These are phyloP conservation scores for Falco columbarius DNA, from an alignment of 2,797 vertebrate species.

Conservation along the genomic window DNA sequence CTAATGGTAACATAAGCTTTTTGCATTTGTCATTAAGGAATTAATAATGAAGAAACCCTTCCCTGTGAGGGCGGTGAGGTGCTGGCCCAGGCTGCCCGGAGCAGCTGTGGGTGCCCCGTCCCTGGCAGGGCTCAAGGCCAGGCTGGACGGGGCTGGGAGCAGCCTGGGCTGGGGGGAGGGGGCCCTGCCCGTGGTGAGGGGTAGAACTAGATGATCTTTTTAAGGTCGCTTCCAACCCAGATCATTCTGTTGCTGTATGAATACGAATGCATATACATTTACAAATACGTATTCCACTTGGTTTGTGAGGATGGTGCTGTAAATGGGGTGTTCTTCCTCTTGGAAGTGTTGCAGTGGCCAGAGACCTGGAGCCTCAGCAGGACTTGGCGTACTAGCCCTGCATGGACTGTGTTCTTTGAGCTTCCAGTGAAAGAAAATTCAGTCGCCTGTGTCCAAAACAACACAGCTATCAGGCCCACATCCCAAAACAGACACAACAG, in stretches of 20 bases:
- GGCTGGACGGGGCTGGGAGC: too few species aligned
- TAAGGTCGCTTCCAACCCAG: too few species aligned
- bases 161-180: too few species aligned
- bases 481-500: neutral
- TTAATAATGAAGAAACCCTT: too few species aligned
- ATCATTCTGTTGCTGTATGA: too few species aligned
- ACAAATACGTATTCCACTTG: neutral
- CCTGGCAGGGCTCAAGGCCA: too few species aligned
- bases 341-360: neutral
- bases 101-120: too few species aligned
- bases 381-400: neutral
- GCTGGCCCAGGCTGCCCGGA: too few species aligned
- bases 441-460: neutral
- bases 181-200: too few species aligned
- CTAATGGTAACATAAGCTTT: neutral
- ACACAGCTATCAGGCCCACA: too few species aligned
- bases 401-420: rapidly evolving
- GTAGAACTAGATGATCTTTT: too few species aligned
- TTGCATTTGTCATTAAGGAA: neutral
- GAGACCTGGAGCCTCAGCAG: neutral
- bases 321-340: neutral
- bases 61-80: too few species aligned
- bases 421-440: neutral
- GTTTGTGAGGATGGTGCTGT: neutral
- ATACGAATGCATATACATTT: neutral